Evolutionary conservation across 2,888 invertebrate genomes (phyloP), one percentile per base, ranked within the genome.

Genomic region (Erebia ligea): DNA sequence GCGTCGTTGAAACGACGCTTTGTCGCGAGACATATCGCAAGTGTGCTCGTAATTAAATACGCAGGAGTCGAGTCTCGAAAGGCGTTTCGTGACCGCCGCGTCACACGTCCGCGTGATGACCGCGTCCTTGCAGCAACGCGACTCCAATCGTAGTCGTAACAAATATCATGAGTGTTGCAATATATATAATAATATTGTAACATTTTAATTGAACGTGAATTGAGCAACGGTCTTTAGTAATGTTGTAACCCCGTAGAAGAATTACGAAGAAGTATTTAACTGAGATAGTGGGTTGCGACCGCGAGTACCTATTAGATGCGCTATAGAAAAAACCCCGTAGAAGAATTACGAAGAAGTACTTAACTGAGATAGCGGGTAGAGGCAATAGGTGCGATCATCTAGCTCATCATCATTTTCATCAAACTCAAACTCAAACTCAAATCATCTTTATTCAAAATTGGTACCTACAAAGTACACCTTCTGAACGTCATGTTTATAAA

Each of bases 61-160:
- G 45, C 66, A 62, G 67, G 82, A 85, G 82, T 84, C 76, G 83
- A 82, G 8, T 57, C 56, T 57, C 56, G 56, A 57, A 80, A 77
- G 78, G 71, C 58, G 72, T 71, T 78, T 57, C 90, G 89, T 90
- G 89, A 85, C 81, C 81, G 76, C 69, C 78, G 78, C 84, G 87
- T 89, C 87, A 86, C 81, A 84, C 79, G 83, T 79, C 83, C 77
- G 80, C 89, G 89, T 90, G 89, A 87, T 85, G 83, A 81, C 76
- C 70, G 72, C 84, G 89, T 87, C 91, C 90, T 91, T 88, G 90
- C 74, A 71, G 63, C 73, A 70, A 67, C 67, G 67, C 69, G 9
- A 19, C 9, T 17, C 54, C 17, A 19, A 1, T 54, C 54, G 19
- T 59, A 71, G 74, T 70, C 54, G 10, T 62, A 71, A 75, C 71